Evolutionary conservation across 2,888 invertebrate genomes (phyloP), one percentile per base, ranked within the genome.

Genomic region (Apodemia mormo): DNA sequence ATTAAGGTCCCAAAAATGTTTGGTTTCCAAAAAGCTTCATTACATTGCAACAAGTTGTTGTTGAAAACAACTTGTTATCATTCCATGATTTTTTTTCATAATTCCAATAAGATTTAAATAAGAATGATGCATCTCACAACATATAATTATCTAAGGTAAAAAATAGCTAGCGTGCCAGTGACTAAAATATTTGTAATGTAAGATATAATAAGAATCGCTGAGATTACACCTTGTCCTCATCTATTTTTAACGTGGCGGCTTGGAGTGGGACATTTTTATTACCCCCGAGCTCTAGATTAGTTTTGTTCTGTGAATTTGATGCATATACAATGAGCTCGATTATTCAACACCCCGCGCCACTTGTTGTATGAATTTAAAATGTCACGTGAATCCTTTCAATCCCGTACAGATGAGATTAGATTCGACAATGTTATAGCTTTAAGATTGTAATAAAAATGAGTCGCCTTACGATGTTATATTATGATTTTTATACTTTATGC

Each of bases 291-390:
- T 85, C 83, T 86, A 89, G 91, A 93, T 93, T 92, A 92, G 92
- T 91, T 92, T 92, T 92, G 92, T 93, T 91, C 88, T 88, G 87
- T 85, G 87, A 89, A 88, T 92, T 91, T 92, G 92, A 92, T 92
- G 92, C 92, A 93, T 93, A 89, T 86, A 87, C 83, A 92, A 93
- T 92, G 92, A 92, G 88, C 85, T 86, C 89, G 86, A 90, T 92
- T 89, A 90, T 89, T 91, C 90, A 88, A 81, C 88, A 79, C 89
- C 87, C 87, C 82, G 79, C 81, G 78, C 82, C 81, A 85, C 84
- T 87, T 83, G 45, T 45, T 45, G 85, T 85, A 88, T 91, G 86
- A 90, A 89, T 91, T 82, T 81, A 75, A 85, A 86, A 89, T 89
- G 79, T 81, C 77, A 77, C 80, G 82, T 82, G 82, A 84, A 81